Conservation (phyloP, 1,140 invertebrate species). For the Sycophaga agraensis region DNA sequence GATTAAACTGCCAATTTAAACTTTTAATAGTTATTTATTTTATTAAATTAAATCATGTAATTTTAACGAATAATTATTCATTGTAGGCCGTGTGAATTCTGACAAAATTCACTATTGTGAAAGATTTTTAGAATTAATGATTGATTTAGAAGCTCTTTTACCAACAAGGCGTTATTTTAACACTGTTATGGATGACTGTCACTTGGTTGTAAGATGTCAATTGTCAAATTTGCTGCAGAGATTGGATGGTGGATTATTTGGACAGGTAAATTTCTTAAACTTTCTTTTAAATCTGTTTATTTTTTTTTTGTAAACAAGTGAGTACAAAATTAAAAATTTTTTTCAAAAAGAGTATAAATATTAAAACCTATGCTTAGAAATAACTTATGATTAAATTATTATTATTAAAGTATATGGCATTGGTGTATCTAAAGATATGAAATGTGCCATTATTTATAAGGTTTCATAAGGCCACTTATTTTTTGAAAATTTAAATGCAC, state of each 20-base stretch:
- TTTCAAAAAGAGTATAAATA: constrained; percentile 30
- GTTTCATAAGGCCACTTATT: constrained; percentile 8
- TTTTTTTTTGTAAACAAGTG: constrained; percentile 18
- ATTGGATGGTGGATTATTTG: constrained; percentile 88
- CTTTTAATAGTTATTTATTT: no score
- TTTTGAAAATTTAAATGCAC: constrained; percentile 2
- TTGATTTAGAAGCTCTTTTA: constrained; percentile 92
- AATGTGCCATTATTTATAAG: constrained; percentile 2
- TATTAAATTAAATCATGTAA: neutral
- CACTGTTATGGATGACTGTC: constrained; percentile 91
- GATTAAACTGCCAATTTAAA: constrained; percentile 2
- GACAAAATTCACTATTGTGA: constrained; percentile 86
- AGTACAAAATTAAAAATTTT: constrained; percentile 32
- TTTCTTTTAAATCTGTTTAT: constrained; percentile 32
- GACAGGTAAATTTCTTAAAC: constrained; percentile 70
- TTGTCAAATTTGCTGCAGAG: constrained; percentile 75
- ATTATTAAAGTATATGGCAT: constrained; percentile 16
- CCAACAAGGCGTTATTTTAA: constrained; percentile 97
- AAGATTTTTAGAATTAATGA: constrained; percentile 92
- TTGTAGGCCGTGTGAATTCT: constrained; percentile 57
- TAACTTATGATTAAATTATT: constrained; percentile 22
- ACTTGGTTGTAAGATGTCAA: constrained; percentile 88
- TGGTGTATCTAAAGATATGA: constrained; percentile 14
- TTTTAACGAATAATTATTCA: neutral
- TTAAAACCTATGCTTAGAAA: constrained; percentile 26